Conservation (phyloP, 2,888 invertebrate genomes). For the Lasioglossum leucozonium region DNA sequence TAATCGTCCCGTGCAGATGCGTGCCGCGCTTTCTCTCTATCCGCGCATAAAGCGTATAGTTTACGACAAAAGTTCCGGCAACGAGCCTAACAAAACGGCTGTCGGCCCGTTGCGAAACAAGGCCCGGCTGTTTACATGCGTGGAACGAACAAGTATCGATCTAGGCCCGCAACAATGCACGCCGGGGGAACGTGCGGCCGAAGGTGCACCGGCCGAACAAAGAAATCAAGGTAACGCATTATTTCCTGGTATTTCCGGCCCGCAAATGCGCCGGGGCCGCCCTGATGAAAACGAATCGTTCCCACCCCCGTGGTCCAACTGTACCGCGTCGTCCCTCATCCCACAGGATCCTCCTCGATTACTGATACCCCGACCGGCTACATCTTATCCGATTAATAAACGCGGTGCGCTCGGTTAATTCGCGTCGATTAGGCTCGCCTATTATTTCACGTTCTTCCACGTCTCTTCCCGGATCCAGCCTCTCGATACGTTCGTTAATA, state of each 20-base stretch:
- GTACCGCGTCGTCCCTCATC: neutral
- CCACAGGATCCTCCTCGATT: neutral
- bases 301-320: neutral
- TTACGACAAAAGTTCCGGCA: constrained; percentile 74
- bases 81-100: constrained; percentile 71
- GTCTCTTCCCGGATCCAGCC: neutral
- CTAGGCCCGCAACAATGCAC: constrained; percentile 29
- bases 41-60: constrained; percentile 75
- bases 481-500: constrained; percentile 16
- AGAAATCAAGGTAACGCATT: constrained; percentile 56
- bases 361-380: neutral
- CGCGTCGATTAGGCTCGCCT: neutral
- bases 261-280: neutral
- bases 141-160: constrained; percentile 69
- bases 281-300: neutral
- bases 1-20: constrained; percentile 83
- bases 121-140: constrained; percentile 68
- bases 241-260: constrained; percentile 35
- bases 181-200: constrained; percentile 16
- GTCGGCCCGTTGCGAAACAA: constrained; percentile 69
- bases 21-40: constrained; percentile 76
- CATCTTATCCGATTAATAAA: constrained; percentile 14
- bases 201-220: constrained; percentile 40
- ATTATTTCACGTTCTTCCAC: constrained; percentile 1
- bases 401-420: neutral